Conservation (phyloP, 2,888 invertebrate species). For the Nowickia ferox region DNA sequence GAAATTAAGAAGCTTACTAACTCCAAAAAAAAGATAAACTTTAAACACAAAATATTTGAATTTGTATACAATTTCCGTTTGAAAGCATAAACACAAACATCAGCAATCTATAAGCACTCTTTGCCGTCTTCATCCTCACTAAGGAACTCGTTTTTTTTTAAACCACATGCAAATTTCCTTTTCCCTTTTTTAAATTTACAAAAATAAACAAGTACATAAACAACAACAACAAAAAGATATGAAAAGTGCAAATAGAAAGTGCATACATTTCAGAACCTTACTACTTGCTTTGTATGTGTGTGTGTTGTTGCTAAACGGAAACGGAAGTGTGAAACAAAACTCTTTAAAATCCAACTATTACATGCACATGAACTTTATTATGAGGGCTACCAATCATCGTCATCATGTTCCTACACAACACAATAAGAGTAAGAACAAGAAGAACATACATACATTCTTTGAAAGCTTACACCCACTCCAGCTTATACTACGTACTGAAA, state of each 20-base stretch:
- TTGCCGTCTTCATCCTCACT: background rate
- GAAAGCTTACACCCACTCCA: constrained; percentile 30
- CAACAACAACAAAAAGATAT: constrained; percentile 27
- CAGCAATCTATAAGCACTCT: background rate
- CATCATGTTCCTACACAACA: constrained; percentile 41
- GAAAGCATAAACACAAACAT: constrained; percentile 30
- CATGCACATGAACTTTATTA: constrained; percentile 60
- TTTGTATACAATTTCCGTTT: constrained; percentile 67
- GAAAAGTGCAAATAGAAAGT: constrained; percentile 58
- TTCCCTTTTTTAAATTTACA: constrained; percentile 20
- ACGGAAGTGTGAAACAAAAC: constrained; percentile 74
- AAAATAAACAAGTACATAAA: constrained; percentile 27
- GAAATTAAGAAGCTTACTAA: constrained; percentile 29
- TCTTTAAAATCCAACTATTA: constrained; percentile 66
- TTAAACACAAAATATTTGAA: constrained; percentile 56
- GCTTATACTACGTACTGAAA: constrained; percentile 40
- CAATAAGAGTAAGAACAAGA: constrained; percentile 8
- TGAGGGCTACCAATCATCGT: constrained; percentile 65
- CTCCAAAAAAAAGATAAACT: constrained; percentile 35
- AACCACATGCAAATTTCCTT: constrained; percentile 65
- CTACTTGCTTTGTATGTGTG: constrained; percentile 12
- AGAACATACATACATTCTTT: constrained; percentile 72
- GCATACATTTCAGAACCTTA: constrained; percentile 38
- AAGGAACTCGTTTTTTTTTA: constrained; percentile 7
- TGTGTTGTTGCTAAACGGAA: constrained; percentile 70